A percentile compares a stretch with the other conserved stretches of the same genome.
Conservation (phyloP, 2,888 invertebrate genomes). For the Dorcus hopei region DNA sequence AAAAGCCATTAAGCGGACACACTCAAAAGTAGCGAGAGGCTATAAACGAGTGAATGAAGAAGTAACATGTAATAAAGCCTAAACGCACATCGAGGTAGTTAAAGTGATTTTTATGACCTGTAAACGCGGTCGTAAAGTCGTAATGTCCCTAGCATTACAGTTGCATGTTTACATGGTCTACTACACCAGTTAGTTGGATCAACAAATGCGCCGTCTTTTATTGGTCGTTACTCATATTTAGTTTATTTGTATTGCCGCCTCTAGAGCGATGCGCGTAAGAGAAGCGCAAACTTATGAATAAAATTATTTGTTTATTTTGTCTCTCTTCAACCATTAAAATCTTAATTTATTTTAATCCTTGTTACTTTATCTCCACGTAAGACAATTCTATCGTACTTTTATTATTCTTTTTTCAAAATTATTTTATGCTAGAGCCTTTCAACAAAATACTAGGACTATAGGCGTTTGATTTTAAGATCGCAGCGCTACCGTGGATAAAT, state of each 20-base stretch:
- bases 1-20: constrained; percentile 44
- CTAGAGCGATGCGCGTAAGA: constrained; percentile 3
- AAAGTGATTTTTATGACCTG: constrained; percentile 53
- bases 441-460: too few relatives aligned
- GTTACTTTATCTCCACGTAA: too few relatives aligned
- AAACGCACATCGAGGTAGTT: constrained; percentile 49
- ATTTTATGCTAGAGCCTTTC: too few relatives aligned
- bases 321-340: not conserved
- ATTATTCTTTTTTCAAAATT: too few relatives aligned
- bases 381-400: too few relatives aligned
- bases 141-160: constrained; percentile 50
- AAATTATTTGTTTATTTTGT: not conserved
- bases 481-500: too few relatives aligned
- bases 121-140: constrained; percentile 51
- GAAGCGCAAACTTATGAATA: constrained; percentile 7
- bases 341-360: not conserved
- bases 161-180: constrained; percentile 48
- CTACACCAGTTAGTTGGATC: constrained; percentile 42
- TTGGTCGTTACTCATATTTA: constrained; percentile 41
- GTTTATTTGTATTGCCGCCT: constrained; percentile 31
- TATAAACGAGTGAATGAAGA: constrained; percentile 46
- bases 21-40: constrained; percentile 39
- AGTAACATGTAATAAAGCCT: constrained; percentile 49
- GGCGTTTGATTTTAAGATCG: too few relatives aligned
- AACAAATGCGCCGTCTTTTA: constrained; percentile 45